Base-by-base conservation (phyloP, 2,113 vertebrate genomes). In the Saccopteryx leptura region DNA sequence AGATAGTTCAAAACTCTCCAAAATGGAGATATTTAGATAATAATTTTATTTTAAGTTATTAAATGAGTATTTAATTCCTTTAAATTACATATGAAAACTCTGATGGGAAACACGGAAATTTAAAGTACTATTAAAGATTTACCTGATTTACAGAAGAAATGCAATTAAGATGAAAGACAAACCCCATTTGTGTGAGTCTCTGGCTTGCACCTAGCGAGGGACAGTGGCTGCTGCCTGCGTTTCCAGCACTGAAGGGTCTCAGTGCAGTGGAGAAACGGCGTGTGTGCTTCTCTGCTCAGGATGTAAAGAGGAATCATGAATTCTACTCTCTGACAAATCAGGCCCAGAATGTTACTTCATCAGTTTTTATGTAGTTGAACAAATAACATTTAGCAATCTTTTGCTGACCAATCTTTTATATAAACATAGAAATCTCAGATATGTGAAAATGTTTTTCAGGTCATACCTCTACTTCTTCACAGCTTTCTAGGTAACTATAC, bases 401-500 rank as follows among this genome's bases (percentile, higher is more conserved):
- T 88, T 93, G 88, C 88, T 94, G 96, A 98, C 94, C 97, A 95
- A 97, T 95, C 78, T 88, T 89, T 96, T 97, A 86, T 97, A 97
- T 97, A 98, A 98, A 98, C 98, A 98, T 78, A 98, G 98, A 98
- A 98, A 98, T 97, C 97, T 95, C 83, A 93, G 28, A 87, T 90
- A 93, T 90, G 65, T 88, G 60, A 97, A 96, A 97, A 95, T 88
- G 69, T 97, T 93, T 94, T 98, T 98, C 82, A 96, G 96, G 90
- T 94, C 92, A 95, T 95, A 97, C 58, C 94, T 98, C 52, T 91
- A 66, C 95, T 93, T 94, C 80, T 98, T 97, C 98, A 98, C 97
- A 98, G 97, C 87, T 97, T 97, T 95, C 94, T 79, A 96, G 74
- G 65, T 93, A 97, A 97, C 96, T 93, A 96, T 91, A 98, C 39